Conservation (phyloP, 2,888 invertebrate species). For the Escarpia spicata region DNA sequence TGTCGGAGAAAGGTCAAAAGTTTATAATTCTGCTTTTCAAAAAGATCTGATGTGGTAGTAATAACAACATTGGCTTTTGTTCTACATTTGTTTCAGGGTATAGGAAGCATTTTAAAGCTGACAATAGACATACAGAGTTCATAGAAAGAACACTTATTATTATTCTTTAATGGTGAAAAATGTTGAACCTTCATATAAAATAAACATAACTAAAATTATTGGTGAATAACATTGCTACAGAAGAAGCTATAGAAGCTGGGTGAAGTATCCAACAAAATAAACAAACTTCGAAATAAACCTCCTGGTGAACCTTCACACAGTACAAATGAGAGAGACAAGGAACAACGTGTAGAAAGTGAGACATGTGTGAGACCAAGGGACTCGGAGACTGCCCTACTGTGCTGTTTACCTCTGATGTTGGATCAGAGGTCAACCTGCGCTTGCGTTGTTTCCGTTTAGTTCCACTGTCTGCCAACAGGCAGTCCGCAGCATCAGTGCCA, state of each 20-base stretch:
- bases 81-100: too few species aligned
- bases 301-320: background rate
- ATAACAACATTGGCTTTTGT: too few species aligned
- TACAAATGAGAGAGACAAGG: background rate
- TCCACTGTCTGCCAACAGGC: constrained; percentile 18
- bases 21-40: background rate
- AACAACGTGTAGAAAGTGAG: background rate
- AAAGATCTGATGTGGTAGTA: too few species aligned
- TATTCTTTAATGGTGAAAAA: too few species aligned
- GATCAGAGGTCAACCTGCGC: background rate
- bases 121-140: too few species aligned
- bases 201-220: too few species aligned
- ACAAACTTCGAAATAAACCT: background rate
- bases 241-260: too few species aligned
- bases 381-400: background rate
- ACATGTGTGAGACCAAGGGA: background rate
- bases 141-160: too few species aligned
- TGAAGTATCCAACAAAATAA: too few species aligned
- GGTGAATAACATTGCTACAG: too few species aligned
- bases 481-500: constrained; percentile 24
- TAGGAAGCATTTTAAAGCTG: too few species aligned
- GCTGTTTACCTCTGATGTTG: background rate
- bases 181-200: too few species aligned
- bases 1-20: background rate
- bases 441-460: background rate